phyloP scores from a whole-genome alignment of 2,888 invertebrate genomes.

The Drosophila paucipuncta region DNA sequence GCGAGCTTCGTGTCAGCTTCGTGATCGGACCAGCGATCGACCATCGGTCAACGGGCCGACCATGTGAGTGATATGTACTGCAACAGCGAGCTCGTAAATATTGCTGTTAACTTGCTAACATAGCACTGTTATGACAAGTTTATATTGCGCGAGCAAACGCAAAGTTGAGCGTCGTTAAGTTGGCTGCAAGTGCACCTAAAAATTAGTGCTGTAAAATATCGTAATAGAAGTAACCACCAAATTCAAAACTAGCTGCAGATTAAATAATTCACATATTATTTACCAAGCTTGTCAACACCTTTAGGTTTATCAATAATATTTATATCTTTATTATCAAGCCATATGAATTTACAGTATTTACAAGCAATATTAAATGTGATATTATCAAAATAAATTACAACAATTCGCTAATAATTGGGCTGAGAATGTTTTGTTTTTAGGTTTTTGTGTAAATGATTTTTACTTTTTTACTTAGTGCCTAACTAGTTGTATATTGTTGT shows the following conservation, averaged over 20 bases:
- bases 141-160: conserved; percentile 19
- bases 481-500: conserved; percentile 33
- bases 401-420: conserved; percentile 68
- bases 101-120: conserved; percentile 16
- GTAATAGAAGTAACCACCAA: neutral
- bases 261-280: neutral
- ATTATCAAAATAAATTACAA: conserved; percentile 58
- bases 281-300: neutral
- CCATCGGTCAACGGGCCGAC: conserved; percentile 32
- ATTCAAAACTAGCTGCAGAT: neutral
- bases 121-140: conserved; percentile 1
- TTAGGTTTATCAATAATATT: conserved; percentile 37
- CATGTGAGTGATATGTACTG: conserved; percentile 28
- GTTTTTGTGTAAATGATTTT: conserved; percentile 5
- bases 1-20: conserved; percentile 39
- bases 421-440: conserved; percentile 7
- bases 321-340: conserved; percentile 73
- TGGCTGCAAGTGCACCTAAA: conserved; percentile 10
- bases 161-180: conserved; percentile 8
- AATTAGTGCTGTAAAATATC: conserved; percentile 3
- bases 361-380: conserved; percentile 61
- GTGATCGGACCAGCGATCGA: conserved; percentile 15
- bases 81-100: conserved; percentile 2
- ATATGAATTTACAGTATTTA: conserved; percentile 71
- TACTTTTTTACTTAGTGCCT: conserved; percentile 34